These are phyloP conservation scores for Whitmania pigra DNA, from an alignment of 1,140 invertebrate genomes.

Conservation along the genomic window DNA sequence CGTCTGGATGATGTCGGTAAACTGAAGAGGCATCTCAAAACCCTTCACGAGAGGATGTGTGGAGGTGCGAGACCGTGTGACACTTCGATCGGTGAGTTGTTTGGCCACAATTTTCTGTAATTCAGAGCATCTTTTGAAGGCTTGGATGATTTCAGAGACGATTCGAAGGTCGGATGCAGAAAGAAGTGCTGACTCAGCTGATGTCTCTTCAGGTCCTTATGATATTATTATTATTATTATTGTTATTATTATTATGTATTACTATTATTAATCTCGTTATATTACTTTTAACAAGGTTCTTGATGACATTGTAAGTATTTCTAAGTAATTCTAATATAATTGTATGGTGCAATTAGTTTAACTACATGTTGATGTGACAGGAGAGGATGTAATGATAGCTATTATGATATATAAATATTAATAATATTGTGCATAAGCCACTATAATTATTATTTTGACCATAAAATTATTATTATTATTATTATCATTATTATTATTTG, in stretches of 20 bases:
- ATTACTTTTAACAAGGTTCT: too few species aligned
- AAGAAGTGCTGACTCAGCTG: conserved; percentile 26
- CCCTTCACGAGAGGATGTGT: conserved; percentile 46
- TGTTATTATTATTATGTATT: neutral
- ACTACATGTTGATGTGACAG: too few species aligned
- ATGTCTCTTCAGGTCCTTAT: neutral
- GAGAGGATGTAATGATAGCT: too few species aligned
- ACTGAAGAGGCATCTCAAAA: conserved; percentile 50
- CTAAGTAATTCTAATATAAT: too few species aligned
- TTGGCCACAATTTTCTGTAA: too few species aligned
- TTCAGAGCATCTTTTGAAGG: too few species aligned
- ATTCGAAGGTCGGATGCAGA: neutral
- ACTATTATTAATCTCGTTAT: neutral
- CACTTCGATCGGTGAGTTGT: conserved; percentile 19
- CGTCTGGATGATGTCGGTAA: conserved; percentile 46
- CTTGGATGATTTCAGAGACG: too few species aligned
- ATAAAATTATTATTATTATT: neutral
- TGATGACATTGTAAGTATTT: too few species aligned
- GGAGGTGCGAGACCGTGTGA: conserved; percentile 38
- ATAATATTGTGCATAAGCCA: too few species aligned
- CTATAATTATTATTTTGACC: neutral
- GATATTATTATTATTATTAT: neutral
- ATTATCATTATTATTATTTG: too few species aligned
- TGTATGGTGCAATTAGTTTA: too few species aligned
- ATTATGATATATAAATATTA: too few species aligned